Percentiles rank a stretch among this genome's conserved stretches.
phyloP scores from a whole-genome alignment of 2,888 invertebrate genomes.

The Scaptomyza cyrtandrae region DNA sequence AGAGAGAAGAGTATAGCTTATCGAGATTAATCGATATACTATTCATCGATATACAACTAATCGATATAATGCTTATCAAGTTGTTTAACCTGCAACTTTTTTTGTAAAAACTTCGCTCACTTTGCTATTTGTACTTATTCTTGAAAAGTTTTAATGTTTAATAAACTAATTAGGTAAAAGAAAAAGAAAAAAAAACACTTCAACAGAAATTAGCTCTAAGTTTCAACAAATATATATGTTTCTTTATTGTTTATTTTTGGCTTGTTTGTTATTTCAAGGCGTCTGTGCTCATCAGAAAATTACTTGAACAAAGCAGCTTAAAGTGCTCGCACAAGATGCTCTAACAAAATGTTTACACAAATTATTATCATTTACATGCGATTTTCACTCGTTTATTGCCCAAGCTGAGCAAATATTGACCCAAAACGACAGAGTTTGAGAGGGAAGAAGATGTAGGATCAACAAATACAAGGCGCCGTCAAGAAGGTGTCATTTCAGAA shows the following conservation, averaged over 20 bases:
- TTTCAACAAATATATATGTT: not conserved
- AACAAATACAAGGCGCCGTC: constrained; percentile 1
- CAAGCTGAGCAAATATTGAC: constrained; percentile 61
- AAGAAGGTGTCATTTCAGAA: not conserved
- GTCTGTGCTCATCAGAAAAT: constrained; percentile 30
- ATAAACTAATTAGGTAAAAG: constrained; percentile 2
- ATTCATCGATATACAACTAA: no score
- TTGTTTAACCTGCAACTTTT: no score
- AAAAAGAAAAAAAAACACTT: not conserved
- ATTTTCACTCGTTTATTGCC: constrained; percentile 62
- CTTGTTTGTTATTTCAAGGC: constrained; percentile 38
- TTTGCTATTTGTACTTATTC: not conserved
- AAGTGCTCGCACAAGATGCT: constrained; percentile 37
- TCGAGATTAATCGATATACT: no score
- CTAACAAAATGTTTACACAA: constrained; percentile 57
- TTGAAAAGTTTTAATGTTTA: not conserved
- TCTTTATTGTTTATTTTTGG: constrained; percentile 23
- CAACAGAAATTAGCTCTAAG: not conserved
- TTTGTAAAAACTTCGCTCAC: no score
- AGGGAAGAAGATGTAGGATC: not conserved
- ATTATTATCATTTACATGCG: constrained; percentile 69
- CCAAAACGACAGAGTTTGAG: not conserved
- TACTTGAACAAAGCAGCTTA: constrained; percentile 42
- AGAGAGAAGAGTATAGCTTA: no score
- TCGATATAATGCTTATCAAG: no score